phyloP scores from a whole-genome alignment of 2,113 vertebrate genomes.

The Falco punctatus region DNA sequence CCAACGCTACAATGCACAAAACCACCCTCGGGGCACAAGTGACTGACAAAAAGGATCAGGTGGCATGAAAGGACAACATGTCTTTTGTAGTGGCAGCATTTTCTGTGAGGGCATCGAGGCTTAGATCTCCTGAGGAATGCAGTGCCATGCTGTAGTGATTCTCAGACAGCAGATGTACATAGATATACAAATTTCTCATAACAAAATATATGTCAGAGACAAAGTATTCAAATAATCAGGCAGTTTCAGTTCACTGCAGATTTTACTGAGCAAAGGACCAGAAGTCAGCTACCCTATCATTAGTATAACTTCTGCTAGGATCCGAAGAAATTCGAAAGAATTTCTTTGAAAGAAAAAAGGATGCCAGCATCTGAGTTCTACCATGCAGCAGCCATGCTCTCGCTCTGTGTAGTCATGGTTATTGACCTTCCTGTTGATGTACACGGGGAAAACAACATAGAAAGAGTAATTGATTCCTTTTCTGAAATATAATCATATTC shows the following conservation, averaged over 20 bases:
- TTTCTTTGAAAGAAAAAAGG: not conserved
- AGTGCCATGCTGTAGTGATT: not conserved
- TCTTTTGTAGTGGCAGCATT: not conserved
- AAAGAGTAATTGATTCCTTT: not conserved
- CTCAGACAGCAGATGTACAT: not conserved
- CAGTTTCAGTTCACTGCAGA: not conserved
- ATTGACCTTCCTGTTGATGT: not conserved
- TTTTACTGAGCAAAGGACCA: not conserved
- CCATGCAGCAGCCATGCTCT: not conserved
- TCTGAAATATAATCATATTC: not conserved
- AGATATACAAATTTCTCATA: not conserved
- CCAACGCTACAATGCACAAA: not conserved
- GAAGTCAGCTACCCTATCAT: not conserved
- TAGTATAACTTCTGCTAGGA: not conserved
- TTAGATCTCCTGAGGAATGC: not conserved
- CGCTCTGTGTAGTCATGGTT: not conserved
- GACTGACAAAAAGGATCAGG: not conserved
- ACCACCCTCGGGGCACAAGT: conserved; percentile 19
- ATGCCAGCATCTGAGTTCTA: not conserved
- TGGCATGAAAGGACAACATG: not conserved
- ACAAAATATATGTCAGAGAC: not conserved
- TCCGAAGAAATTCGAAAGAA: not conserved
- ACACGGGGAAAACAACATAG: not conserved
- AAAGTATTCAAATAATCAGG: not conserved
- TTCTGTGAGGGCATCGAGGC: not conserved